A percentile compares a stretch with the other conserved stretches of the same genome.
Evolutionary conservation across 2,797 vertebrate species (phyloP).

Genomic region (Zalophus californianus): DNA sequence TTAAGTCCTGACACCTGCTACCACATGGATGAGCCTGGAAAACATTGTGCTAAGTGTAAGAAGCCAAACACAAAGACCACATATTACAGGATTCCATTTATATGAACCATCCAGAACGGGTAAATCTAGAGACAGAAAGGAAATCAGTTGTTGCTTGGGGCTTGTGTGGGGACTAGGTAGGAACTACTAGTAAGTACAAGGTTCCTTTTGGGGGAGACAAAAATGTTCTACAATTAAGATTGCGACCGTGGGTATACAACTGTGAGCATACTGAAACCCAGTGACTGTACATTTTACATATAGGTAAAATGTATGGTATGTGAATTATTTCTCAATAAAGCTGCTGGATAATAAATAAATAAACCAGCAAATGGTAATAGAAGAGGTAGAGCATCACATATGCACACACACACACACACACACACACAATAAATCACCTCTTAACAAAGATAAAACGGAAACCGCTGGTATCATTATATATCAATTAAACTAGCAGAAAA

Average conservation of each 20-base stretch:
- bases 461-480: background rate
- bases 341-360: background rate
- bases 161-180: background rate
- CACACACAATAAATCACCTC: background rate
- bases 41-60: background rate
- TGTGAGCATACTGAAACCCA: background rate
- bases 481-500: background rate
- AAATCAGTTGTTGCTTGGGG: background rate
- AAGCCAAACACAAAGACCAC: background rate
- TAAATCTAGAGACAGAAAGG: background rate
- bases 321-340: conserved; percentile 1
- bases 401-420: background rate
- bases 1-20: background rate
- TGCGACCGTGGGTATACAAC: background rate
- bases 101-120: background rate
- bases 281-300: background rate
- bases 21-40: background rate
- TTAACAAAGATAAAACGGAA: background rate
- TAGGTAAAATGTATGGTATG: background rate
- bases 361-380: background rate
- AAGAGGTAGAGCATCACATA: background rate
- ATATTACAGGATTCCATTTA: background rate
- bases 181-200: background rate
- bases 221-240: background rate
- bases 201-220: background rate